Evolutionary conservation across 2,888 invertebrate species (phyloP).

Genomic region (Sussaba pulchella): DNA sequence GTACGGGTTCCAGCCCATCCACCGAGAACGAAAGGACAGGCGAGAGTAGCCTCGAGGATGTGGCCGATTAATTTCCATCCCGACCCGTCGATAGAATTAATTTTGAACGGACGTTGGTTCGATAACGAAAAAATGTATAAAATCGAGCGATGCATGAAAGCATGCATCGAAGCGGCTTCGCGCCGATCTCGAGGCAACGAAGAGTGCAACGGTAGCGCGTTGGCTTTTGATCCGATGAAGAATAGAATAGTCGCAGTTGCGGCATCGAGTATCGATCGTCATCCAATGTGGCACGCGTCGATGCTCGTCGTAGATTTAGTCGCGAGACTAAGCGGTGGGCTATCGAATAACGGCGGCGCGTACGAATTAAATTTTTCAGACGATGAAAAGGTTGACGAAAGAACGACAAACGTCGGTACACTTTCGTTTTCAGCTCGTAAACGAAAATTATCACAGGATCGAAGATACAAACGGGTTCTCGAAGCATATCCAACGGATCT

Average conservation of each 20-base stretch:
- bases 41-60: slow-evolving; percentile 86
- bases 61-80: slow-evolving; percentile 96
- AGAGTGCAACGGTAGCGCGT: slow-evolving; percentile 84
- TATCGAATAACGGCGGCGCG: slow-evolving; percentile 87
- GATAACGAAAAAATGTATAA: slow-evolving; percentile 84
- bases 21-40: slow-evolving; percentile 89
- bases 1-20: slow-evolving; percentile 87
- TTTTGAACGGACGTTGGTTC: slow-evolving; percentile 88
- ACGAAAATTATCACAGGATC: slow-evolving; percentile 14
- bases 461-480: neutral
- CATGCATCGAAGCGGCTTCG: slow-evolving; percentile 86
- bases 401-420: slow-evolving; percentile 59
- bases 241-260: slow-evolving; percentile 87
- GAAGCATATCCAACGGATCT: slow-evolving; percentile 39
- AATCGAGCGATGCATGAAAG: slow-evolving; percentile 87
- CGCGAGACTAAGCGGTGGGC: slow-evolving; percentile 89
- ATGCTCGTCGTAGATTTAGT: slow-evolving; percentile 95
- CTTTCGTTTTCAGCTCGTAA: neutral
- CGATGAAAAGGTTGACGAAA: slow-evolving; percentile 38
- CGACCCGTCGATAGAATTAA: slow-evolving; percentile 89
- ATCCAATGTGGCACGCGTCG: slow-evolving; percentile 92
- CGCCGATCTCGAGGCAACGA: slow-evolving; percentile 73
- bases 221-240: slow-evolving; percentile 91
- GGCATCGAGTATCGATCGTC: slow-evolving; percentile 86
- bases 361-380: slow-evolving; percentile 84